Base-by-base conservation (phyloP, 2,888 invertebrate genomes). In the Palloptera scutellata region DNA sequence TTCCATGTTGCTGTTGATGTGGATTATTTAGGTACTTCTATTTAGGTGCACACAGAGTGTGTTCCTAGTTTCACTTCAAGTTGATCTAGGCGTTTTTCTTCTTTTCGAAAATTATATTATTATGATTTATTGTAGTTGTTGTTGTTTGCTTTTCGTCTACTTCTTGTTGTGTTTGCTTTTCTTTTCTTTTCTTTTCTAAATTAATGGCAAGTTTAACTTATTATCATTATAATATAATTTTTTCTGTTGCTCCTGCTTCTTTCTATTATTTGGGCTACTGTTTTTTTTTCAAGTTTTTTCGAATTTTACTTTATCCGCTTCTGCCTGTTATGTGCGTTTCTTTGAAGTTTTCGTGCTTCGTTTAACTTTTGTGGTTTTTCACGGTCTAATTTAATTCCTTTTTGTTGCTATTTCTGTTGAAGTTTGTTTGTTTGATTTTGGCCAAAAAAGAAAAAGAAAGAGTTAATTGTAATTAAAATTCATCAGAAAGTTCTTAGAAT, bases 131-230 rank as follows among this genome's bases (percentile, higher is more conserved):
- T 62, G 64, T 66, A 57, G 59, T 45, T 63, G 58, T 51, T 66
- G 68, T 51, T 57, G 40, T 58, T 45, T 75, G 72, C 72, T 69
- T 55, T 62, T 19, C 72, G 74, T 71, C 11, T 64, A 48, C 63
- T 54, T 40, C 51, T 45, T 20, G 41, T 51, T 43, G 45, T 72
- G 20, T 54, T 66, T 58, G 19, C 20, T 61, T 69, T 42, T 53
- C 62, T 68, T 40, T n/a, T 15, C 11, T 45, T 51, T 41, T 17
- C 58, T 57, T 60, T 55, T 68, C 74, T 75, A 75, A 74, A 76
- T 80, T 79, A 79, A 78, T 79, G 77, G 77, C 77, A 76, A 77
- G 72, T 75, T 79, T 79, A 79, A 81, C 79, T 80, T 79, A 81
- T 79, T 78, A 79, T 75, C 77, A 79, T 82, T 77, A 80, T 79